phyloP scores from a whole-genome alignment of 2,888 invertebrate genomes.

The Teinopalpus imperialis region DNA sequence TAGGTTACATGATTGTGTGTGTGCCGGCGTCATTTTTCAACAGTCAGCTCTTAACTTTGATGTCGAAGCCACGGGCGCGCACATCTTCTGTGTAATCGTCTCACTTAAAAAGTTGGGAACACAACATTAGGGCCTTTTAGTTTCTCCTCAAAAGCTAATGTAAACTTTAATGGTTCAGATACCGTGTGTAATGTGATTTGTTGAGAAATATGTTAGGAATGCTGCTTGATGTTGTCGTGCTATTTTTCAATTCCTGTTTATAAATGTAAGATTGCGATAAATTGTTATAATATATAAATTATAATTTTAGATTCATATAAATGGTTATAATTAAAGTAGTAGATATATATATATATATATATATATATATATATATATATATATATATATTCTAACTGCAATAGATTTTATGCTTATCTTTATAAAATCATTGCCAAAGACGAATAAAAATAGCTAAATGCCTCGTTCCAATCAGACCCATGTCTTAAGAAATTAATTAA shows the following conservation, averaged over 20 bases:
- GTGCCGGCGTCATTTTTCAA: constrained; percentile 39
- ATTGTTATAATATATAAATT: background rate
- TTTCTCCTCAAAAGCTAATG: constrained; percentile 27
- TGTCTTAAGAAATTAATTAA: too few relatives aligned
- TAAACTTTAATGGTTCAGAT: constrained; percentile 20
- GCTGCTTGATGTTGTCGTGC: constrained; percentile 1
- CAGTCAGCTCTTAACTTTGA: constrained; percentile 55
- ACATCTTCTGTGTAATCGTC: constrained; percentile 51
- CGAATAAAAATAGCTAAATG: too few relatives aligned
- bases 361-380: too few relatives aligned
- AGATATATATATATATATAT: too few relatives aligned
- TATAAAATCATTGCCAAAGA: too few relatives aligned
- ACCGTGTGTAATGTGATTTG: constrained; percentile 14
- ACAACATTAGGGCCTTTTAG: constrained; percentile 48
- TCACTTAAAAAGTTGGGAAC: constrained; percentile 43
- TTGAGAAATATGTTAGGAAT: constrained; percentile 13
- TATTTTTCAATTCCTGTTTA: constrained; percentile 1
- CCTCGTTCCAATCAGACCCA: too few relatives aligned
- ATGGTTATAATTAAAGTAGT: too few relatives aligned
- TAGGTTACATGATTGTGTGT: constrained; percentile 32
- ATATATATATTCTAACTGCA: too few relatives aligned
- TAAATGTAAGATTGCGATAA: constrained; percentile 2
- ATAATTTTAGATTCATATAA: too few relatives aligned
- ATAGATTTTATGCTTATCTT: too few relatives aligned
- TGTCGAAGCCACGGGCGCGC: constrained; percentile 49